Evolutionary conservation across 2,797 vertebrate species (phyloP), one percentile per base, ranked within the genome.

Genomic region (Coilia nasus): DNA sequence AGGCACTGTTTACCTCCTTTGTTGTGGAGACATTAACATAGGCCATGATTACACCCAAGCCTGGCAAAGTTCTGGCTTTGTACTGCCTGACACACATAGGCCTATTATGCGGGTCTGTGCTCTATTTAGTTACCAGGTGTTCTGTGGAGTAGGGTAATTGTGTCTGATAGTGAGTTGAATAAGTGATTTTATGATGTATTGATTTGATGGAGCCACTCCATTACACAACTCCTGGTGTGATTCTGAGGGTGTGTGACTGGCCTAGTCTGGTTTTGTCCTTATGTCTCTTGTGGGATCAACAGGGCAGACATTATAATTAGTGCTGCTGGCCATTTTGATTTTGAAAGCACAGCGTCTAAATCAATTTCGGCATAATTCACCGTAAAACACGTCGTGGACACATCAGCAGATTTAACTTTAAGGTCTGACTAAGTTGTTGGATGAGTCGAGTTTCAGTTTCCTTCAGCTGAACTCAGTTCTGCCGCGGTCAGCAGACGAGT

Each of bases 21-120:
- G 62, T 64, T 64, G 62, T 64, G 62, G 62, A 64, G 10, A 64
- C 62, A 25, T 64, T 64, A 64, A 25, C 62, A 60, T 60, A 60
- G 35, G 35, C 35, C 5, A n/a, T 60, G 19, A 7, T n/a, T 60
- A 60, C 19, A 23, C 6, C 59, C 21, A 21, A 23, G 59, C n/a
- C 59, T 9, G 5, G 21, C 21, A 28, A 0, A 25, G 9, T 14
- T 64, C n/a, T 9, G n/a, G 10, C 60, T 23, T 23, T 62, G n/a
- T 7, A 23, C 62, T 25, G 62, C 23, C 50, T 41, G 35, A 5
- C 5, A 41, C 35, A 41, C 35, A 41, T 2, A 41, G 35, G 35
- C 5, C 35, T 41, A 41, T 41, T 41, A 41, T 41, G 35, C 35
- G 35, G 2, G 35, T 41, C 35, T 41, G 35, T 41, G 35, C 35